Conservation (phyloP, 2,888 invertebrate genomes). For the Steinernema carpocapsae region DNA sequence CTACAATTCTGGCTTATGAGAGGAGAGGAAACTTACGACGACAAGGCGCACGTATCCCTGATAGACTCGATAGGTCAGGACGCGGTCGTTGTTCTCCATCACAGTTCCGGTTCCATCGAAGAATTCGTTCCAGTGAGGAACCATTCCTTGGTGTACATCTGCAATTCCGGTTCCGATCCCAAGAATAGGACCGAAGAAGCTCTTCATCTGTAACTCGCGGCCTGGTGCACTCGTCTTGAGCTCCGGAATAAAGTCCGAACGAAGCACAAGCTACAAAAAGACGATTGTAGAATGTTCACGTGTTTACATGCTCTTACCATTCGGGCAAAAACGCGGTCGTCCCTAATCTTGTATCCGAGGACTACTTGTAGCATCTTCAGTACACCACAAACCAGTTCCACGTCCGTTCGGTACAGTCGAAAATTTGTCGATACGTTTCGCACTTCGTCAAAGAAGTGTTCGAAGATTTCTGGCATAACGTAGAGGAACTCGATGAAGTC, state of each 20-base stretch:
- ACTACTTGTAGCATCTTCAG: neutral
- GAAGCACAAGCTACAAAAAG: conserved; percentile 43
- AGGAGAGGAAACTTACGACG: conserved; percentile 7
- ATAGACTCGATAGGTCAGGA: conserved; percentile 70
- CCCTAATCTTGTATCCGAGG: neutral
- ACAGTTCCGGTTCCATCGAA: conserved; percentile 33
- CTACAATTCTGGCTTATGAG: conserved; percentile 5
- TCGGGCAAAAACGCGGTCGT: conserved; percentile 5
- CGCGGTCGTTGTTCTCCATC: conserved; percentile 79
- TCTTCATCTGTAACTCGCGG: conserved; percentile 83
- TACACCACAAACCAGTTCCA: neutral
- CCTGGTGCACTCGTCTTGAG: conserved; percentile 75
- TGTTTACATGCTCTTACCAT: neutral
- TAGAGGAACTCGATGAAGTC: conserved; percentile 7
- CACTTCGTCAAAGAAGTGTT: conserved; percentile 14
- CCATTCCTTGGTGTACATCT: conserved; percentile 1
- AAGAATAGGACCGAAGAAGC: conserved; percentile 89
- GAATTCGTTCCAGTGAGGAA: conserved; percentile 43
- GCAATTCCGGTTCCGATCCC: conserved; percentile 69
- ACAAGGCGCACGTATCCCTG: conserved; percentile 37
- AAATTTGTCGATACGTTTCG: neutral
- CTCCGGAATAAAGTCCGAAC: conserved; percentile 47
- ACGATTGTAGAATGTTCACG: neutral
- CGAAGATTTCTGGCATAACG: neutral
- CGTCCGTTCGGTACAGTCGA: conserved; percentile 7